phyloP scores from a whole-genome alignment of 2,797 vertebrate genomes.

The Salmo trutta region DNA sequence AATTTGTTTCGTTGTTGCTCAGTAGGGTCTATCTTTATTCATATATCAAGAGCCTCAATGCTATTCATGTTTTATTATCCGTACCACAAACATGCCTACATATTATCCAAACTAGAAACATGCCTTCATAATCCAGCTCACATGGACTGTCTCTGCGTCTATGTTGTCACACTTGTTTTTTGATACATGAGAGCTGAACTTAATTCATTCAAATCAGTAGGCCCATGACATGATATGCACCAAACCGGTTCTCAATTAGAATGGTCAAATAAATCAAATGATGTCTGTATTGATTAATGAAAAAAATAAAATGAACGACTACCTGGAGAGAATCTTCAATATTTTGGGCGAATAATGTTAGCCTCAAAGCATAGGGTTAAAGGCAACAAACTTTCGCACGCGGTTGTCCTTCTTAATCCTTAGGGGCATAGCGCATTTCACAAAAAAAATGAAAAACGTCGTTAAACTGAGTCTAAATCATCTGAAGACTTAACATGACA shows the following conservation, averaged over 20 bases:
- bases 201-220: not conserved
- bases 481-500: slow-evolving; percentile 8
- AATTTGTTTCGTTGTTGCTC: not conserved
- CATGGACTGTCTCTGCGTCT: not conserved
- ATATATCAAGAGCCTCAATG: not conserved
- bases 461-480: slow-evolving; percentile 49
- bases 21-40: not conserved
- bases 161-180: not conserved
- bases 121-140: not conserved
- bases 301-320: slow-evolving; percentile 54
- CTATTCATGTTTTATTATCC: not conserved
- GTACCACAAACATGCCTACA: too few species aligned
- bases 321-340: slow-evolving; percentile 63
- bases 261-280: not conserved
- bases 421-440: slow-evolving; percentile 21
- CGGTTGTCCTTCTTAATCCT: slow-evolving; percentile 42
- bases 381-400: slow-evolving; percentile 62
- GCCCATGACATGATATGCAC: not conserved
- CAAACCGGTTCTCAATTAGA: not conserved
- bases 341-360: slow-evolving; percentile 63
- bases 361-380: slow-evolving; percentile 60
- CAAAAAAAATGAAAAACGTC: slow-evolving; percentile 61
- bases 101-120: too few species aligned
- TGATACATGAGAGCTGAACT: not conserved
- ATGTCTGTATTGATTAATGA: not conserved